A percentile compares a stretch with the other conserved stretches of the same genome.
Conservation (phyloP, 2,888 invertebrate species). For the Pristionchus fissidentatus region DNA sequence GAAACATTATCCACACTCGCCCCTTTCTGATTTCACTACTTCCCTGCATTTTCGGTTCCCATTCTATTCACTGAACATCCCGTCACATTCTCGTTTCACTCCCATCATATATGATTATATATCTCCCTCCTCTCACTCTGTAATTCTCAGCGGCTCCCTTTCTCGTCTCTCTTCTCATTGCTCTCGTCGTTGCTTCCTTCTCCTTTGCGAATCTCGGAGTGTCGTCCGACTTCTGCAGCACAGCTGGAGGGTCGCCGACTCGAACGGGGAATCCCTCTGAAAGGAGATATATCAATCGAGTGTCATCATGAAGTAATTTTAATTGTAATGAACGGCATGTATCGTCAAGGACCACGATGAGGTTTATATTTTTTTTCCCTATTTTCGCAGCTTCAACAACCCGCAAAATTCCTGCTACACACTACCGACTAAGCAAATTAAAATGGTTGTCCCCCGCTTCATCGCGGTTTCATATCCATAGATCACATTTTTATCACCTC, state of each 20-base stretch:
- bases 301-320: neutral
- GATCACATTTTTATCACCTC: too few species aligned
- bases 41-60: too few species aligned
- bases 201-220: conserved; percentile 16
- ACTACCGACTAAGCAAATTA: too few species aligned
- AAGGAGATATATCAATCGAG: neutral
- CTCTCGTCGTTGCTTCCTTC: conserved; percentile 11
- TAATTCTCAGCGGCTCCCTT: conserved; percentile 5
- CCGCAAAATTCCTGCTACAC: too few species aligned
- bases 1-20: neutral
- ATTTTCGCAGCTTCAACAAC: too few species aligned
- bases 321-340: too few species aligned
- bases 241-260: neutral
- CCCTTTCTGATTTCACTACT: neutral
- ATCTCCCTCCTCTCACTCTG: neutral
- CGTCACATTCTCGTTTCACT: too few species aligned
- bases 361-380: too few species aligned
- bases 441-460: too few species aligned
- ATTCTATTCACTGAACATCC: neutral
- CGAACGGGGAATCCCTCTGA: conserved; percentile 24
- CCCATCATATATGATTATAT: neutral
- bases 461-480: too few species aligned
- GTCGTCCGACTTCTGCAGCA: neutral
- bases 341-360: too few species aligned
- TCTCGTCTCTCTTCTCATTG: neutral